A percentile compares a stretch with the other conserved stretches of the same genome.
Evolutionary conservation across 1,140 invertebrate genomes (phyloP).

Genomic region (Diachasmimorpha longicaudata): DNA sequence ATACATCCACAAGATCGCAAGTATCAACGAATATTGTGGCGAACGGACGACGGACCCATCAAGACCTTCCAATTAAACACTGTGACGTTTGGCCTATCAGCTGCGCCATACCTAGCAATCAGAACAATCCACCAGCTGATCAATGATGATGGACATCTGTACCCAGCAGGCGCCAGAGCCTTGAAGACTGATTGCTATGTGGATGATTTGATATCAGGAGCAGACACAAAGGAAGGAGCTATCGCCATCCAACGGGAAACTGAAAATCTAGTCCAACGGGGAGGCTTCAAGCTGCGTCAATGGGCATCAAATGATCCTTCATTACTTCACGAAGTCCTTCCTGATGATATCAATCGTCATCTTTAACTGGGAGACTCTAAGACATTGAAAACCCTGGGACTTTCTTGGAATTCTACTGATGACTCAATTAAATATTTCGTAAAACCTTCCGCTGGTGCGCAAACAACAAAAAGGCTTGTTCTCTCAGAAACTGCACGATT

Average conservation of each 20-base stretch:
- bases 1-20: background rate
- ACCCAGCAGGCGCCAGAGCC: background rate
- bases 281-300: too few relatives aligned
- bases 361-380: background rate
- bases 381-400: background rate
- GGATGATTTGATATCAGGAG: too few relatives aligned
- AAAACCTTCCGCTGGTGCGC: background rate
- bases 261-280: too few relatives aligned
- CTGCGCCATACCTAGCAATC: constrained; percentile 1
- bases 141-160: constrained; percentile 2
- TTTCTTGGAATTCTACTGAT: background rate
- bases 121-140: constrained; percentile 10
- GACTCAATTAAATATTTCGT: background rate
- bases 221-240: too few relatives aligned
- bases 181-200: background rate
- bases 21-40: too few relatives aligned
- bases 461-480: background rate
- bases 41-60: background rate
- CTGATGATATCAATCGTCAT: background rate
- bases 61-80: background rate
- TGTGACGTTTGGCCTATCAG: background rate
- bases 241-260: too few relatives aligned
- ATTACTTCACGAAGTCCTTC: too few relatives aligned
- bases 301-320: too few relatives aligned
- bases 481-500: background rate